A percentile compares a stretch with the other conserved stretches of the same genome.
These are phyloP conservation scores for Ctenopoma multispine DNA, from an alignment of 2,797 vertebrate species.

Conservation along the genomic window DNA sequence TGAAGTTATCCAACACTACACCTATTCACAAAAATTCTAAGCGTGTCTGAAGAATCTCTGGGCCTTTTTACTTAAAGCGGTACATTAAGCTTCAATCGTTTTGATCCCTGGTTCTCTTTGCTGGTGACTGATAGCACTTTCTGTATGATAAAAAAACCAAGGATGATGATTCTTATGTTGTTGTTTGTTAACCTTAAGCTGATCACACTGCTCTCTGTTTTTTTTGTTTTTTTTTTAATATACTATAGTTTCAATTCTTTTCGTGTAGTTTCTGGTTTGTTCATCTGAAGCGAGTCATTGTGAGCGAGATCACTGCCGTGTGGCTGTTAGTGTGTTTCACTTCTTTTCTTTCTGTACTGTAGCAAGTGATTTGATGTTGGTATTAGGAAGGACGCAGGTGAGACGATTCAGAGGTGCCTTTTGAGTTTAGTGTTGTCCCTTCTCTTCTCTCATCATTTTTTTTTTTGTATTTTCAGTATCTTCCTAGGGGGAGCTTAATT, in stretches of 20 bases:
- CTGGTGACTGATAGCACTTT: constrained; percentile 73
- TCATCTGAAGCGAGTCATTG: constrained; percentile 56
- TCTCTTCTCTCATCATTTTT: not conserved
- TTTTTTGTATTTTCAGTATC: constrained; percentile 51
- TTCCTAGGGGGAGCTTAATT: constrained; percentile 82
- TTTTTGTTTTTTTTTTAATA: constrained; percentile 43
- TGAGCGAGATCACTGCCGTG: constrained; percentile 36
- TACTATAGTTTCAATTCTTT: constrained; percentile 65
- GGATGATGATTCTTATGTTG: constrained; percentile 28
- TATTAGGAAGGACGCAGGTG: constrained; percentile 34
- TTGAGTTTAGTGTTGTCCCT: constrained; percentile 64
- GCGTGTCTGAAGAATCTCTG: not conserved
- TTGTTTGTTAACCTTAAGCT: constrained; percentile 45
- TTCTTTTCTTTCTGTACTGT: constrained; percentile 50
- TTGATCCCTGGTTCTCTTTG: constrained; percentile 70
- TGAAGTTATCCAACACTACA: too few species aligned
- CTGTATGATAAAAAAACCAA: constrained; percentile 57
- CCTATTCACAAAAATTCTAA: not conserved
- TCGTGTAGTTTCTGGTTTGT: constrained; percentile 69
- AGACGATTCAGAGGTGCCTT: constrained; percentile 80
- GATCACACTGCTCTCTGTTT: constrained; percentile 59
- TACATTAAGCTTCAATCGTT: constrained; percentile 35
- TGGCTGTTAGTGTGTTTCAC: constrained; percentile 26
- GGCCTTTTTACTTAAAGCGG: constrained; percentile 5
- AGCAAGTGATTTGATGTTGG: constrained; percentile 31